Evolutionary conservation across 2,888 invertebrate genomes (phyloP), one percentile per base, ranked within the genome.

Genomic region (Achlya flavicornis): DNA sequence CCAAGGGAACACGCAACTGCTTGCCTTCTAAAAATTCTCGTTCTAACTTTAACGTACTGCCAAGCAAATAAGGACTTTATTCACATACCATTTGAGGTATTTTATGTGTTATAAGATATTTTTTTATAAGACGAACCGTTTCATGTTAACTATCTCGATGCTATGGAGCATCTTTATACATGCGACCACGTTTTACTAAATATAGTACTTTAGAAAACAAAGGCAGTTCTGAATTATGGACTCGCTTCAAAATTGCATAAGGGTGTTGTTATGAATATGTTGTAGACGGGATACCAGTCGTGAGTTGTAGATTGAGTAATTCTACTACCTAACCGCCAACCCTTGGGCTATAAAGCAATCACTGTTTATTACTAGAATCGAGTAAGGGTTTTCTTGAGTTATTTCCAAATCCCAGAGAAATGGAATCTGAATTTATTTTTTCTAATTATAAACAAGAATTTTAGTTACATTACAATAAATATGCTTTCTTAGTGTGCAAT

Each of bases 1-100:
- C 89, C 78, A 77, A 76, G 71, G 80, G 77, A 85, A 81, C 90
- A 89, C 89, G 89, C 89, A 85, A 89, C 78, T 75, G 67, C 66
- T 75, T 67, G 74, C 74, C 74, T 68, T 74, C 78, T 78, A 78
- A 84, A 77, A 84, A 81, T 75, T 72, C 69, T 73, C 78, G 81
- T 76, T 77, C 75, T 76, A 68, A 75, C 70, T 61, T 63, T 53
- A 53, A 53, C 53, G 63, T 61, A 61, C 16, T 14, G 53, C 63
- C 72, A 71, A 32, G 60, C 67, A 35, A 84, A 66, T 74, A 67
- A 73, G 41, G 72, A 72, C 76, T 68, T 67, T 81, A 75, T 58
- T 14, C 4, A 4, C n/a, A 10, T 57, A 14, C 46, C 19, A 35
- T 62, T 73, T 74, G 74, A 70, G 73, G 67, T 46, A 60, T 19